Base-by-base conservation (phyloP, 2,888 invertebrate species). In the Callinectes sapidus region DNA sequence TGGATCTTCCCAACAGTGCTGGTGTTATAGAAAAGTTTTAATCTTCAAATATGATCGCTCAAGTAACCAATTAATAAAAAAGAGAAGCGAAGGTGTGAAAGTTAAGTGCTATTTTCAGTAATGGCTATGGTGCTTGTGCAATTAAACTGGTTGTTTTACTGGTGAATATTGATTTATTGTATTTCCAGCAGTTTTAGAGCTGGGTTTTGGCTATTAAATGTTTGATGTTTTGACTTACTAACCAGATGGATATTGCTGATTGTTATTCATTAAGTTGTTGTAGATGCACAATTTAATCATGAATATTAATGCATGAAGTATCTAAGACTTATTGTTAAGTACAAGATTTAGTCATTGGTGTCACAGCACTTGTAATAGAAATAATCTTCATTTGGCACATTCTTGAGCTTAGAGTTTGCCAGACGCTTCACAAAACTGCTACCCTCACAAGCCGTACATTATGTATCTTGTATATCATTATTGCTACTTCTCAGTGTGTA, bases 161-260 rank as follows among this genome's bases (percentile, higher is more conserved):
- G 10, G n/a, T 71, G 71, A 71, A 71, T 71, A 3, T n/a, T 28
- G 71, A 28, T 71, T 28, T 71, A n/a, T 28, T 28, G n/a, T 71
- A 28, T 71, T 71, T 71, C 71, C 71, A 71, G 28, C 71, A n/a
- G 28, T 71, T 71, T 28, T 71, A 10, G 28, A 28, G 71, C 18
- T 71, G 71, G 13, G 66, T n/a, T 71, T 71, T n/a, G 71, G 71
- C n/a, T 71, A 28, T 71, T 71, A n/a, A 71, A 71, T 71, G 71
- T 71, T 71, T 61, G 61, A 61, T 61, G 61, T 61, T 61, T 71
- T 71, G 71, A 28, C 28, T 71, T 71, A 71, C 71, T n/a, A 61
- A 61, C 1, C 61, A 61, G 23, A 61, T 71, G 28, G 28, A 71
- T 71, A 28, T 71, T 71, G 28, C 71, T n/a, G n/a, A 71, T 8